A percentile compares a stretch with the other conserved stretches of the same genome.
phyloP scores from a whole-genome alignment of 2,797 vertebrate species.

The Amblyopsis hoosieri region DNA sequence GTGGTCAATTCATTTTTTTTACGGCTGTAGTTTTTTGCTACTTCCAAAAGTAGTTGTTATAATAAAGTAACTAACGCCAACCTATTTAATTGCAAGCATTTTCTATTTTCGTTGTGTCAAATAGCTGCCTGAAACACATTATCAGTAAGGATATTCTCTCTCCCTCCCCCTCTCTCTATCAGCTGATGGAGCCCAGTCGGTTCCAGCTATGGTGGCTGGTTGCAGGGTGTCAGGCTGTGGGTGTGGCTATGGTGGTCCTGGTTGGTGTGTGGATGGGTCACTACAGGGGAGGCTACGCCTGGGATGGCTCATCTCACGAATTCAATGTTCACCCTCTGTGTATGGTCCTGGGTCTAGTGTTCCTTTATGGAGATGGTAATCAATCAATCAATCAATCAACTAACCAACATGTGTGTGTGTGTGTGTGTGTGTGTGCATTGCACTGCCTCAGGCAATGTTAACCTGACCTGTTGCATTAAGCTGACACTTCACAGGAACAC shows the following conservation, averaged over 20 bases:
- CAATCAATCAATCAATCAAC: conserved; percentile 11
- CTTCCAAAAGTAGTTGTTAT: background rate
- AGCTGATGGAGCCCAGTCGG: background rate
- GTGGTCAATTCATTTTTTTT: too few species aligned
- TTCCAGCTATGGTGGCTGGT: conserved; percentile 37
- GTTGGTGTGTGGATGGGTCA: conserved; percentile 86
- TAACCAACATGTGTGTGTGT: background rate
- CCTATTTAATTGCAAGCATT: background rate
- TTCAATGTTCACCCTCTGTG: conserved; percentile 89
- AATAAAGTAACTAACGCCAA: background rate
- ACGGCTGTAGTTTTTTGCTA: background rate
- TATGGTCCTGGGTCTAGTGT: conserved; percentile 88
- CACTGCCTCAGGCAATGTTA: too few species aligned
- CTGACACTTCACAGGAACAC: too few species aligned
- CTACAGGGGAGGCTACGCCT: conserved; percentile 83
- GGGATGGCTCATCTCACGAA: conserved; percentile 78
- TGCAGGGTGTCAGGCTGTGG: conserved; percentile 72
- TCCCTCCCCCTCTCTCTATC: background rate
- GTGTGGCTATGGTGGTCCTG: conserved; percentile 75
- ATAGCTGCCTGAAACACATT: background rate
- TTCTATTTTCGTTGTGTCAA: background rate
- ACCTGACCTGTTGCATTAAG: too few species aligned
- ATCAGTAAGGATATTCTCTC: background rate
- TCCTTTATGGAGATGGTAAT: conserved; percentile 85
- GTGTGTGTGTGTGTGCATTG: background rate